A percentile compares a stretch with the other conserved stretches of the same genome.
These are phyloP conservation scores for Pseudomyrmex dendroicus DNA, from an alignment of 1,140 invertebrate genomes.

Conservation along the genomic window DNA sequence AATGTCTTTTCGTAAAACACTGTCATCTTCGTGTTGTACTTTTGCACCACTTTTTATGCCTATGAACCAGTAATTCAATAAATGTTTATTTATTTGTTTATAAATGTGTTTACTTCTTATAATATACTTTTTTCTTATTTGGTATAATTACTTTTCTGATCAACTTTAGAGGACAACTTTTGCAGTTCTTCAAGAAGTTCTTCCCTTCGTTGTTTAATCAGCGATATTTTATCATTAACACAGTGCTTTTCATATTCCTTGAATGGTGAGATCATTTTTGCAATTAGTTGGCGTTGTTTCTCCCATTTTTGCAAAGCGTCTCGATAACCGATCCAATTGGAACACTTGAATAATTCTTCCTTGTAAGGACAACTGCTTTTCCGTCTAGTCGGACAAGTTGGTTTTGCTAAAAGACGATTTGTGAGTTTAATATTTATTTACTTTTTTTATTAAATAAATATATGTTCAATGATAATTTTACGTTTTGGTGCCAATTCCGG, in stretches of 20 bases:
- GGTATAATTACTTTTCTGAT: constrained; percentile 9
- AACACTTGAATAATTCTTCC: constrained; percentile 66
- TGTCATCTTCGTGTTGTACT: background rate
- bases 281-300: constrained; percentile 48
- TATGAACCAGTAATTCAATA: background rate
- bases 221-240: background rate
- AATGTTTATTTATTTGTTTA: too few relatives aligned
- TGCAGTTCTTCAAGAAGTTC: background rate
- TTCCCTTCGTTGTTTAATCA: background rate
- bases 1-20: background rate
- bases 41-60: background rate
- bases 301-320: constrained; percentile 67
- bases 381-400: constrained; percentile 19
- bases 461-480: constrained; percentile 42
- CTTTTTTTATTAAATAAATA: constrained; percentile 16
- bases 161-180: background rate
- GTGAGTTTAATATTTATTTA: background rate
- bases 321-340: constrained; percentile 74
- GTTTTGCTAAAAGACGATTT: constrained; percentile 59
- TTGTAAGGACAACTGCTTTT: constrained; percentile 72
- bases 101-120: background rate
- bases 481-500: constrained; percentile 74
- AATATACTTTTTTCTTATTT: background rate
- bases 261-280: constrained; percentile 70
- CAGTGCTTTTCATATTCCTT: constrained; percentile 18